Percentiles rank a stretch among this genome's conserved stretches.
These are phyloP conservation scores for Globodera rostochiensis DNA, from an alignment of 1,140 invertebrate genomes.

Conservation along the genomic window DNA sequence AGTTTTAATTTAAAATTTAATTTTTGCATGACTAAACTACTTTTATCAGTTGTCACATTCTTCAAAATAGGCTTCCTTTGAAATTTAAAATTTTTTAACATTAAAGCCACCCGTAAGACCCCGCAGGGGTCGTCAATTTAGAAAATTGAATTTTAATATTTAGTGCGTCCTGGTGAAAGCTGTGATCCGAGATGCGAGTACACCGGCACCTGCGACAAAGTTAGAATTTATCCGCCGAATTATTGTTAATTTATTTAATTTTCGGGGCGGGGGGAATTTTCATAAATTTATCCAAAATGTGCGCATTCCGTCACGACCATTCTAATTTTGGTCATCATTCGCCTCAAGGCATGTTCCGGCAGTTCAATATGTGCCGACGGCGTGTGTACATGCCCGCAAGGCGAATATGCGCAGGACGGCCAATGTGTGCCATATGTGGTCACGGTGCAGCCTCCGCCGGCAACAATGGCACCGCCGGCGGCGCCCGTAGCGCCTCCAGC, in stretches of 20 bases:
- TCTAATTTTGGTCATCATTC: not conserved
- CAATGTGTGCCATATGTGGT: constrained; percentile 45
- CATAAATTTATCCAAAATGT: too few relatives aligned
- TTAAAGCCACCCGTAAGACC: too few relatives aligned
- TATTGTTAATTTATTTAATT: not conserved
- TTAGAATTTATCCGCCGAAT: not conserved
- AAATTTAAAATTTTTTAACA: too few relatives aligned
- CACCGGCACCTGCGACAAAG: constrained; percentile 39
- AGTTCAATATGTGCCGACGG: constrained; percentile 48
- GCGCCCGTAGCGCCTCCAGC: not conserved
- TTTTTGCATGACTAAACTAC: not conserved
- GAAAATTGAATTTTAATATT: not conserved
- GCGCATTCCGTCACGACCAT: too few relatives aligned
- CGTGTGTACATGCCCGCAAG: constrained; percentile 52
- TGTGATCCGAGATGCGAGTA: constrained; percentile 51
- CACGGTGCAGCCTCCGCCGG: constrained; percentile 20
- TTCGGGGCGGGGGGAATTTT: too few relatives aligned
- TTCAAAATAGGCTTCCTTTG: too few relatives aligned
- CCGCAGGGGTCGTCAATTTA: too few relatives aligned
- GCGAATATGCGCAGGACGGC: constrained; percentile 45
- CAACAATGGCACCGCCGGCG: not conserved
- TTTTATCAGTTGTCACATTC: not conserved
- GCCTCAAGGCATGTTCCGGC: constrained; percentile 30
- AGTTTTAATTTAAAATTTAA: too few relatives aligned
- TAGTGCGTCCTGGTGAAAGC: constrained; percentile 44